These are phyloP conservation scores for Arbacia lixula DNA, from an alignment of 53 echinoderm and acorn worm genomes.

Conservation along the genomic window DNA sequence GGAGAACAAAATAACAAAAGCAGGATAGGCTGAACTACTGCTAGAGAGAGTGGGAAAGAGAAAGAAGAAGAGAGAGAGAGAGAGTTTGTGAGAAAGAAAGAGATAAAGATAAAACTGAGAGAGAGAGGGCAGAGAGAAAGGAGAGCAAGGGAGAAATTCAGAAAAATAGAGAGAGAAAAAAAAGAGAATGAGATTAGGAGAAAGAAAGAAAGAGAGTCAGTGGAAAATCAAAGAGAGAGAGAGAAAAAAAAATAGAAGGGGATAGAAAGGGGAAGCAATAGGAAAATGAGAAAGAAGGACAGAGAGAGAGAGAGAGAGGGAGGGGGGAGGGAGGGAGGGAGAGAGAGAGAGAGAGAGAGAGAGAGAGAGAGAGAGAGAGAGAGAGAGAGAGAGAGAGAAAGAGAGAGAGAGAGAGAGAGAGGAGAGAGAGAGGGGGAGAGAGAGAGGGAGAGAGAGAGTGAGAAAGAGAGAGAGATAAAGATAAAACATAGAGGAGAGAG, in stretches of 20 bases:
- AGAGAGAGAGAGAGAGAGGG: not conserved
- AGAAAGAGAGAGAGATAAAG: slow-evolving; percentile 8
- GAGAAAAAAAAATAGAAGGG: not conserved
- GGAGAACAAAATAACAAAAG: no score
- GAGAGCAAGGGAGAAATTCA: not conserved
- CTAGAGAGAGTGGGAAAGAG: no score
- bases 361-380: not conserved
- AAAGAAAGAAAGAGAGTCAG: not conserved
- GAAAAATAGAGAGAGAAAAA: not conserved
- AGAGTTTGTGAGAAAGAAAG: no score
- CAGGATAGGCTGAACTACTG: no score
- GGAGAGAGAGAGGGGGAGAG: not conserved
- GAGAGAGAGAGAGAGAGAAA: not conserved
- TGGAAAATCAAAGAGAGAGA: not conserved
- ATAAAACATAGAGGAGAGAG: no score
- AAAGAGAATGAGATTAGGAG: not conserved
- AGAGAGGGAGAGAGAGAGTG: slow-evolving; percentile 4
- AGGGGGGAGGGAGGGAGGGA: not conserved
- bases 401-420: not conserved
- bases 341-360: not conserved
- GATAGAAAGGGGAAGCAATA: not conserved
- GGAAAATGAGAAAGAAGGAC: not conserved
- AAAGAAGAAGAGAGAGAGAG: no score
- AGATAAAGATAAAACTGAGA: no score
- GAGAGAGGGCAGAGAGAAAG: not conserved